Conservation (phyloP, 2,888 invertebrate species). For the Aricia artaxerxes region DNA sequence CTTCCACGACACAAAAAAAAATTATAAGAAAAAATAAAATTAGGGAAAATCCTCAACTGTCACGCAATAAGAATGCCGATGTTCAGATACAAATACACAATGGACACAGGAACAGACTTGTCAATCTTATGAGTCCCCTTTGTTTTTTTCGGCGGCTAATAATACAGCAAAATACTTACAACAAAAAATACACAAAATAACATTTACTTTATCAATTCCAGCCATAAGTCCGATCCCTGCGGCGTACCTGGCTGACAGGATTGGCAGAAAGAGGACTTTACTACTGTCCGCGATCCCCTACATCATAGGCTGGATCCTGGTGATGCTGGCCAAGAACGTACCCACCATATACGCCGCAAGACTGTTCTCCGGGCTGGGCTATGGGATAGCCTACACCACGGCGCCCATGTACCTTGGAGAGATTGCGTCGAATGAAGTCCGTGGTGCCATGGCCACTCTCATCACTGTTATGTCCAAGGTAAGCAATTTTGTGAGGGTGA, state of each 20-base stretch:
- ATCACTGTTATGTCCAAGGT: constrained; percentile 81
- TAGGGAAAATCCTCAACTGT: no score
- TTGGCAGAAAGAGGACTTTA: constrained; percentile 83
- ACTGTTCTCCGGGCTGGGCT: constrained; percentile 82
- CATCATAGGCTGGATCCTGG: constrained; percentile 83
- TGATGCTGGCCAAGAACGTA: constrained; percentile 80
- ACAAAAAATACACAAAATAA: background rate
- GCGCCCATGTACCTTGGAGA: constrained; percentile 83
- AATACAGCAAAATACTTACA: no score
- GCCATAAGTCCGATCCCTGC: constrained; percentile 83
- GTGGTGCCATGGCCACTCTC: constrained; percentile 82
- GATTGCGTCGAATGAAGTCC: constrained; percentile 80
- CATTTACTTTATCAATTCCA: constrained; percentile 44
- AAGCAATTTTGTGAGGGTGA: constrained; percentile 39
- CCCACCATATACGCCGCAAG: constrained; percentile 80
- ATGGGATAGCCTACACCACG: constrained; percentile 81
- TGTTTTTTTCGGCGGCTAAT: no score
- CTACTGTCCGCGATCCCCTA: constrained; percentile 81
- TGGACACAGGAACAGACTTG: no score
- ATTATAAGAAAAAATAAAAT: no score
- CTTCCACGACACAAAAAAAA: no score
- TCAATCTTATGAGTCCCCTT: no score
- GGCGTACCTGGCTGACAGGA: constrained; percentile 82
- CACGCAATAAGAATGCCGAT: no score
- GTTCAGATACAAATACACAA: no score